Conservation (phyloP, 2,797 vertebrate species). For the Argya squamiceps region DNA sequence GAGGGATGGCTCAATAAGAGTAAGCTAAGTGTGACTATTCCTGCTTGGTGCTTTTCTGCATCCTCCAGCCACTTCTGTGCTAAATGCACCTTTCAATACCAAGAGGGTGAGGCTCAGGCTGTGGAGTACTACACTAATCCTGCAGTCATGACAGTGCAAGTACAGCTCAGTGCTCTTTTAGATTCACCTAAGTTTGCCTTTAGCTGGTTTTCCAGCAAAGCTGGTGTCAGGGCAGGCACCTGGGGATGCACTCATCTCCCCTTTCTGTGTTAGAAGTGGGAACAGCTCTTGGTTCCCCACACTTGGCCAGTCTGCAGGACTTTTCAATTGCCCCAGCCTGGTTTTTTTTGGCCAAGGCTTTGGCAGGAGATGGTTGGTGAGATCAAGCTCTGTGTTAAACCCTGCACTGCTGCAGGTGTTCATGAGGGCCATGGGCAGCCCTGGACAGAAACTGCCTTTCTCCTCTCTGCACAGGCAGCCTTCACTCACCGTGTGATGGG, state of each 20-base stretch:
- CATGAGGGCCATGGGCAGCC: background rate
- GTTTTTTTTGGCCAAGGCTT: background rate
- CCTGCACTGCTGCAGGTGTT: background rate
- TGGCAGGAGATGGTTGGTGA: background rate
- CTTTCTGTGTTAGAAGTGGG: background rate
- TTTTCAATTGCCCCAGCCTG: fast-evolving
- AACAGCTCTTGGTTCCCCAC: background rate
- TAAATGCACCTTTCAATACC: background rate
- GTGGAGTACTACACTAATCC: background rate
- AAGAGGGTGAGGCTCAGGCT: background rate
- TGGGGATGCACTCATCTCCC: background rate
- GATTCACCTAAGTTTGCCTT: background rate
- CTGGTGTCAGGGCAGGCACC: background rate
- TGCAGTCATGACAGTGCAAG: background rate
- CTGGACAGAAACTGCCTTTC: background rate
- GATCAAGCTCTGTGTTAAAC: background rate
- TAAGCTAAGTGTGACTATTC: background rate
- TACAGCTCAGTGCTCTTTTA: background rate
- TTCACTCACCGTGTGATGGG: fast-evolving
- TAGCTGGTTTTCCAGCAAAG: background rate
- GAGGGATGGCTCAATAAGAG: background rate
- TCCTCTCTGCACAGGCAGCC: background rate
- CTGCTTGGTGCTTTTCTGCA: background rate
- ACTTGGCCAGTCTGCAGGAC: background rate
- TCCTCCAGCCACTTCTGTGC: background rate